Evolutionary conservation across 1,140 invertebrate genomes (phyloP), one percentile per base, ranked within the genome.

Genomic region (Zaprionus africanus): DNA sequence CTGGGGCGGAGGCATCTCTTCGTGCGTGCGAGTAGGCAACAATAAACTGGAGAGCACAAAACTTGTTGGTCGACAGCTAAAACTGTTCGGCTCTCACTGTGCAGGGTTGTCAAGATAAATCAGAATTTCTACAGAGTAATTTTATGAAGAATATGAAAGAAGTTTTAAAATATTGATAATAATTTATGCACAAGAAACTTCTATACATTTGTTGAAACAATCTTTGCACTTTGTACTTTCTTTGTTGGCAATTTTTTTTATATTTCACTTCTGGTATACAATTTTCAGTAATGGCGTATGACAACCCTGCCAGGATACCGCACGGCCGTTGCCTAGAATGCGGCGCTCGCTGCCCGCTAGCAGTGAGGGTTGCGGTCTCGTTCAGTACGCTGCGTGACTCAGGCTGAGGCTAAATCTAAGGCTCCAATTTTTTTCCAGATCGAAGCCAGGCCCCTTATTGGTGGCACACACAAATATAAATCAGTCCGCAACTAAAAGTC

Each of bases 311-410:
- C 24, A 46, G 58, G 64, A 59, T 51, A 70, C 59, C 49, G 31
- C 19, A 24, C 31, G 46, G 34, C 31, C 31, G 28, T 24, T 61
- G 57, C 49, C 65, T 54, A 58, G 49, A 57, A 62, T 24, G 76
- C 59, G 53, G 51, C 41, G 53, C 57, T 79, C 71, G 34, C 51
- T 51, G 61, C 46, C 38, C 24, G 59, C 38, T 46, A 71, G 79
- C 81, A 90, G 80, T 87, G 84, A 88, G 84, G 84, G 84, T 87
- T 87, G 84, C 84, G 77, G 77, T 81, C 77, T 88, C 78, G 68
- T 81, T 73, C 64, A 80, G 85, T 82, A 68, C 85, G 81, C 81
- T 72, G 85, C 76, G 85, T 69, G 72, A 69, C 76, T 81, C 69
- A 72, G 66, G 54, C 71, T 70, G 49, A 56, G 56, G 28, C 46